Conservation (phyloP, 2,888 invertebrate species). For the Dione juno region DNA sequence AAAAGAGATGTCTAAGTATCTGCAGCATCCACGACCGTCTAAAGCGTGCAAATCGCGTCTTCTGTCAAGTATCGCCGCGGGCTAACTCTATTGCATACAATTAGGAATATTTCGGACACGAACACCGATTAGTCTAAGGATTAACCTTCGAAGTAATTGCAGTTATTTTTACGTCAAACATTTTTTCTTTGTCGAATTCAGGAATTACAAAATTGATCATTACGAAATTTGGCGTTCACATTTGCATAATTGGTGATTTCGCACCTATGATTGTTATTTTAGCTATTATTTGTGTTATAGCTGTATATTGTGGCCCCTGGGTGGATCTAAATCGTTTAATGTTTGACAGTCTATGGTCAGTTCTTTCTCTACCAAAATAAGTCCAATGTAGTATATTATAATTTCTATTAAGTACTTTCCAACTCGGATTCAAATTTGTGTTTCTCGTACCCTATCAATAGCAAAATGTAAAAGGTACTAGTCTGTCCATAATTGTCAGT, state of each 20-base stretch:
- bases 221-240: conserved; percentile 30
- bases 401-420: no score
- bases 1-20: conserved; percentile 52
- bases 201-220: conserved; percentile 38
- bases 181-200: conserved; percentile 40
- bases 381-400: no score
- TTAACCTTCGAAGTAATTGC: conserved; percentile 54
- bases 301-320: conserved; percentile 11
- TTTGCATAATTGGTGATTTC: conserved; percentile 40
- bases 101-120: conserved; percentile 64
- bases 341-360: no score
- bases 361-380: no score
- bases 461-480: no score
- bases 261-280: conserved; percentile 30
- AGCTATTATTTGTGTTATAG: conserved; percentile 22
- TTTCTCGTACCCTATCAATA: no score
- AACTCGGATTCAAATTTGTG: no score
- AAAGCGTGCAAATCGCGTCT: conserved; percentile 67
- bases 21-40: conserved; percentile 55
- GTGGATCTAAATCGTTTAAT: neutral
- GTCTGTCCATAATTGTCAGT: no score
- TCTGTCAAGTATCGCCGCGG: conserved; percentile 68
- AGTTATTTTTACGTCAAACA: conserved; percentile 52
- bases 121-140: conserved; percentile 53
- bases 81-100: conserved; percentile 59